Base-by-base conservation (phyloP, 2,888 invertebrate species). In the Xylocampa areola region DNA sequence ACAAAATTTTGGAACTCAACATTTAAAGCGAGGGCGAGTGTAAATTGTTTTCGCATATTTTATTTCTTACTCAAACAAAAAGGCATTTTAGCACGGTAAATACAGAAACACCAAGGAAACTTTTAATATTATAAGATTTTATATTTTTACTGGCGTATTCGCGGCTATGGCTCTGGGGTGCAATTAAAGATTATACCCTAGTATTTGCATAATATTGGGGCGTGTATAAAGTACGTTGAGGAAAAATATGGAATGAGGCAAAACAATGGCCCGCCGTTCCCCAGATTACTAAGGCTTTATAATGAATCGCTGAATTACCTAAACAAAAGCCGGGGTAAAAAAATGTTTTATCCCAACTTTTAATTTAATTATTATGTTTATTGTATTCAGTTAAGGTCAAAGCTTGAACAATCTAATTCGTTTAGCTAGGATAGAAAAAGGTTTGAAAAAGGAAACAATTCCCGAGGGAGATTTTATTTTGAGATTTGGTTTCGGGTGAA, bases 161-260 rank as follows among this genome's bases (percentile, higher is more conserved):
- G 63, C 75, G 70, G 69, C 62, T 57, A 68, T 69, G 66, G 78
- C 71, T 76, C 73, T 70, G 65, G 79, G 76, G 78, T 67, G 80
- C 85, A 87, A 88, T 88, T 87, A 86, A 87, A 88, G 80, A 81
- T 86, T 84, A 89, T 83, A 80, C 80, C 82, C 77, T 73, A 75
- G 79, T 82, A 86, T 89, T 88, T 87, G 84, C 87, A 87, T 89
- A 87, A 85, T 86, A 84, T 86, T 81, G 77, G 80, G 76, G 78
- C 66, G 77, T 71, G 71, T 79, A 75, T 76, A 79, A 81, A 78
- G 79, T 73, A 75, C 63, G 63, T 49, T 58, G 76, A 72, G 66
- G 67, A 72, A 79, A 84, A 84, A 82, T 77, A 79, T 77, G 71
- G 66, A 77, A 68, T 54, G 53, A 64, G 33, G 35, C 39, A 37